These are phyloP conservation scores for Alcedo atthis DNA, from an alignment of 2,797 vertebrate genomes.

Conservation along the genomic window DNA sequence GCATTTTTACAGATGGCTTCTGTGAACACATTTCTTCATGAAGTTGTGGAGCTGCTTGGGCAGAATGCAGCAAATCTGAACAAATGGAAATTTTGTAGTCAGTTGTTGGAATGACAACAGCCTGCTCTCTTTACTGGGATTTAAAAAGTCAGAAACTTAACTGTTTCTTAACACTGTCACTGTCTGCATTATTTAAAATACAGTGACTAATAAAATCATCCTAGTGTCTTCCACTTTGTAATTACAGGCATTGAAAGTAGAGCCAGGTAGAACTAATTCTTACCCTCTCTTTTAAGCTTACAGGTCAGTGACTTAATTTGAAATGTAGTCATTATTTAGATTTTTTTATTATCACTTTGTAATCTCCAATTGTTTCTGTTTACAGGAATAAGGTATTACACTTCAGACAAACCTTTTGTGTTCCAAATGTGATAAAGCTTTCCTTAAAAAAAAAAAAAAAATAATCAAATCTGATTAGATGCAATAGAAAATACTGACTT, in stretches of 20 bases:
- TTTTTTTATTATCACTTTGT: background rate
- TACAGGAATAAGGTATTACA: background rate
- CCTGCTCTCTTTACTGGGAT: background rate
- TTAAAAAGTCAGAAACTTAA: background rate
- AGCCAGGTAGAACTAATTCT: background rate
- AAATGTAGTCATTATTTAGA: background rate
- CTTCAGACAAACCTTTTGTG: background rate
- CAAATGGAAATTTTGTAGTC: background rate
- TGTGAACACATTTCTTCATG: background rate
- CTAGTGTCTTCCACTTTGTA: background rate
- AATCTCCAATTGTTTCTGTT: background rate
- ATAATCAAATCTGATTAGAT: background rate
- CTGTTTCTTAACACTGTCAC: background rate
- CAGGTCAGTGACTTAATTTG: background rate
- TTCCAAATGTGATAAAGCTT: background rate
- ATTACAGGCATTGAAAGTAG: background rate
- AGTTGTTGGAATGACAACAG: background rate
- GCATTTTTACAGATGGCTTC: background rate
- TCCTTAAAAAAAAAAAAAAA: background rate
- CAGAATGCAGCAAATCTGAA: background rate
- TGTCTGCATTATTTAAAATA: background rate
- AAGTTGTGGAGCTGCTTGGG: background rate
- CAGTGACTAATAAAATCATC: background rate
- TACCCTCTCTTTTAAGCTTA: background rate
- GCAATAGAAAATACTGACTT: background rate